Evolutionary conservation across 2,113 vertebrate species (phyloP).

Genomic region (Scortum barcoo): DNA sequence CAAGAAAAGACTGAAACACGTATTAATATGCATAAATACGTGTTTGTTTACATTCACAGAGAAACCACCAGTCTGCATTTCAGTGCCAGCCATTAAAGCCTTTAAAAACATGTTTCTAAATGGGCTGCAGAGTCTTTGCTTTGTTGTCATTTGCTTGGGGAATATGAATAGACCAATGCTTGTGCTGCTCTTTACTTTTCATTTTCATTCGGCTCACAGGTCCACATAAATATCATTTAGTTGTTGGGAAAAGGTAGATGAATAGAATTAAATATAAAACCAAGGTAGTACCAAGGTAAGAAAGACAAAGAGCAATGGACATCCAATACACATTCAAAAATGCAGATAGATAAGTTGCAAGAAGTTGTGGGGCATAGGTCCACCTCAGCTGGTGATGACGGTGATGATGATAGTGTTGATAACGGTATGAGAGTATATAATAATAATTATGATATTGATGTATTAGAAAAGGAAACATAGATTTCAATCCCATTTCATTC

Average conservation of each 20-base stretch:
- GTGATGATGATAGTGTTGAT: too few species aligned
- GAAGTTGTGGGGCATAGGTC: too few species aligned
- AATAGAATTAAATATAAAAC: too few species aligned
- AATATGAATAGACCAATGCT: neutral
- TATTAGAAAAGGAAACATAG: neutral
- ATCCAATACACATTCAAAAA: too few species aligned
- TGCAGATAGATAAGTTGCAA: too few species aligned
- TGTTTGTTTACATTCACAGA: neutral
- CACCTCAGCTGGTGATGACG: too few species aligned
- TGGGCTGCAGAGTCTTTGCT: neutral
- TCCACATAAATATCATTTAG: neutral
- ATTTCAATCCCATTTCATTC: neutral
- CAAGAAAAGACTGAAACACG: conserved; percentile 35
- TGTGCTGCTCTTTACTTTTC: neutral
- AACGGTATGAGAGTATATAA: too few species aligned
- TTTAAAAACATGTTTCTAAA: neutral
- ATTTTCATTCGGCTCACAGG: neutral
- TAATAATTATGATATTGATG: too few species aligned
- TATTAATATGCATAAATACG: conserved; percentile 7
- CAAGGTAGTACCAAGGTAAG: too few species aligned
- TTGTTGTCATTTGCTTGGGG: neutral
- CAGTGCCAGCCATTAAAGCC: neutral
- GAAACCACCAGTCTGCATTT: neutral
- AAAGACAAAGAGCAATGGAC: too few species aligned
- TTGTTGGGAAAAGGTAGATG: neutral